These are phyloP conservation scores for Eulemur mongoz DNA, from an alignment of 2,797 vertebrate genomes.

Conservation along the genomic window DNA sequence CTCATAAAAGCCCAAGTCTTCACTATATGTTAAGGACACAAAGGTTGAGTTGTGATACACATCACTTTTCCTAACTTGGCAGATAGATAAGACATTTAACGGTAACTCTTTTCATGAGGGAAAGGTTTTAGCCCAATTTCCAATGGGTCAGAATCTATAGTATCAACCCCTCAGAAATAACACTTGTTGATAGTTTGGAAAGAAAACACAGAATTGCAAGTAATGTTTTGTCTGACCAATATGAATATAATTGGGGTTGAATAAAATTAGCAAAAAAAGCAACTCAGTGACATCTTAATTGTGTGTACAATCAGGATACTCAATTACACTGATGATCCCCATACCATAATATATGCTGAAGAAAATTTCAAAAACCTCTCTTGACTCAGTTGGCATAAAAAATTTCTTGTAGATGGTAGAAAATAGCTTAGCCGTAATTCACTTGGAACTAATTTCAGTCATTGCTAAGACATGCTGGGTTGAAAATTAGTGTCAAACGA, in stretches of 20 bases:
- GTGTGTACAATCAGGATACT: not conserved
- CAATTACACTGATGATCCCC: not conserved
- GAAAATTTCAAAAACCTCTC: conserved; percentile 46
- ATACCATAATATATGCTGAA: conserved; percentile 13
- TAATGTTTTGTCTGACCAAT: not conserved
- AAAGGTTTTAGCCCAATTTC: conserved; percentile 15
- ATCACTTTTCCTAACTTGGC: not conserved
- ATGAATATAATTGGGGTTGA: not conserved
- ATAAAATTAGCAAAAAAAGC: not conserved
- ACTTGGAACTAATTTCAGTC: conserved; percentile 87
- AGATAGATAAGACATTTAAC: not conserved
- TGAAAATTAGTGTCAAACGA: conserved; percentile 88
- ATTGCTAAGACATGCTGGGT: conserved; percentile 84
- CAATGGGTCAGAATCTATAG: not conserved
- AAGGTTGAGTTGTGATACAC: not conserved
- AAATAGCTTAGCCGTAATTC: conserved; percentile 86
- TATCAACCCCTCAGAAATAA: not conserved
- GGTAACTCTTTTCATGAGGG: not conserved
- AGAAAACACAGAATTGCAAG: conserved; percentile 8
- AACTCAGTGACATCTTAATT: not conserved
- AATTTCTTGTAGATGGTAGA: conserved; percentile 79
- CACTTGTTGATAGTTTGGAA: conserved; percentile 34
- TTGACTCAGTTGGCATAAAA: conserved; percentile 75
- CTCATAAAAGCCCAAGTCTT: not conserved
- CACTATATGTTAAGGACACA: not conserved